These are phyloP conservation scores for Ceriagrion tenellum DNA, from an alignment of 2,888 invertebrate species.

Conservation along the genomic window DNA sequence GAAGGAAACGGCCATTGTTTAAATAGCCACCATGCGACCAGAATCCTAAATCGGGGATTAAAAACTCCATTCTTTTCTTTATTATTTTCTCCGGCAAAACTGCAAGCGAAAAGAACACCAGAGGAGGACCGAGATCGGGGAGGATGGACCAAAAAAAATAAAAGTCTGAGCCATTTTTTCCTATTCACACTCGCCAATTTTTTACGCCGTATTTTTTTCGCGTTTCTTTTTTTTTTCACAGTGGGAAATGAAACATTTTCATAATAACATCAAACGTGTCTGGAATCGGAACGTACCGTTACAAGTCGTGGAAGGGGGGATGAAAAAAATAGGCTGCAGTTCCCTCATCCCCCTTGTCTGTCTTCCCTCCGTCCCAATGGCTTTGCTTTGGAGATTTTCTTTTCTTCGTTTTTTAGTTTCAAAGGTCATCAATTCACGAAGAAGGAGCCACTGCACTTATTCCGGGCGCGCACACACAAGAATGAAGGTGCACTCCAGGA, in stretches of 20 bases:
- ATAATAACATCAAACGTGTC: not conserved
- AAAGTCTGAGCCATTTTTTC: not conserved
- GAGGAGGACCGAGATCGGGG: not conserved
- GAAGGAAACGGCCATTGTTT: constrained; percentile 21
- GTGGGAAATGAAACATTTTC: not conserved
- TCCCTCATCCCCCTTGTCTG: not conserved
- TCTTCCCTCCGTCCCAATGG: not conserved
- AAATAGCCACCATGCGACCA: not conserved
- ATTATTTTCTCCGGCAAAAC: too few species aligned
- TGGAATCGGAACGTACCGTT: not conserved
- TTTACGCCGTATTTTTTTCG: not conserved
- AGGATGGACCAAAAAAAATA: not conserved
- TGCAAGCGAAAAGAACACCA: not conserved
- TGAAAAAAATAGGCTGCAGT: not conserved
- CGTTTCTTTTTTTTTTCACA: not conserved
- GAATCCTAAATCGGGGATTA: not conserved
- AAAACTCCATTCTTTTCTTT: not conserved
- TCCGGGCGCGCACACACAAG: not conserved
- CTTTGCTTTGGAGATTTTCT: too few species aligned
- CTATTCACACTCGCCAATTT: too few species aligned
- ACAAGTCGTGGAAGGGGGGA: not conserved
- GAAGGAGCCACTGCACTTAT: not conserved
- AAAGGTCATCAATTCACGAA: not conserved
- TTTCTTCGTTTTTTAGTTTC: not conserved
- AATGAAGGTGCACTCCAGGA: not conserved